These are phyloP conservation scores for Alaudala cheleensis DNA, from an alignment of 2,113 vertebrate genomes.

Conservation along the genomic window DNA sequence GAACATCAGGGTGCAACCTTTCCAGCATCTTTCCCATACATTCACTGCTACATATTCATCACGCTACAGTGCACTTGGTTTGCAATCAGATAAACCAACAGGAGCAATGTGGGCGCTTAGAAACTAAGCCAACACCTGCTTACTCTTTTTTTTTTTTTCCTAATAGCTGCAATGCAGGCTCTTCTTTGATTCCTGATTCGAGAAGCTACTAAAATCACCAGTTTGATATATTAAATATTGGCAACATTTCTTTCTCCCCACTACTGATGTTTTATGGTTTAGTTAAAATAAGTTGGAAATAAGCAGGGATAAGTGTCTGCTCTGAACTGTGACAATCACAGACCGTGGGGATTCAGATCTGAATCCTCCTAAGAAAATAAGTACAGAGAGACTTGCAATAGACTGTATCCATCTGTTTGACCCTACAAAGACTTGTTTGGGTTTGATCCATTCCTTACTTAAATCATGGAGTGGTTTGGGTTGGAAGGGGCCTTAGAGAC, in stretches of 20 bases:
- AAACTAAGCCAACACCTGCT: slow-evolving; percentile 12
- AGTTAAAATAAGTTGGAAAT: neutral
- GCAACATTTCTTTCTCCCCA: neutral
- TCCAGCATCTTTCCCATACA: slow-evolving; percentile 1
- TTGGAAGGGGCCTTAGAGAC: neutral
- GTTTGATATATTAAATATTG: neutral
- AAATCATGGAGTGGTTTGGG: neutral
- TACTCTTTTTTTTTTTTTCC: neutral
- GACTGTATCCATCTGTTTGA: neutral
- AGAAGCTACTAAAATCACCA: neutral
- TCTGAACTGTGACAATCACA: neutral
- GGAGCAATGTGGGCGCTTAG: neutral
- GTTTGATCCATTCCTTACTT: neutral
- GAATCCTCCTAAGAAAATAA: neutral
- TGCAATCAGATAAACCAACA: slow-evolving; percentile 54
- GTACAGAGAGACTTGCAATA: neutral
- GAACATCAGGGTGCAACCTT: slow-evolving; percentile 33
- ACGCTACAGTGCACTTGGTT: neutral
- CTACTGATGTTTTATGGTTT: neutral
- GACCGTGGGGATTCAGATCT: neutral
- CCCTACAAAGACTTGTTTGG: neutral
- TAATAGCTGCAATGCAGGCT: neutral
- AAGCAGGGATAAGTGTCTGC: neutral
- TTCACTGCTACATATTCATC: neutral
- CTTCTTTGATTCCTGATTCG: neutral